These are phyloP conservation scores for Tor tambroides DNA, from an alignment of 2,113 vertebrate genomes.

Conservation along the genomic window DNA sequence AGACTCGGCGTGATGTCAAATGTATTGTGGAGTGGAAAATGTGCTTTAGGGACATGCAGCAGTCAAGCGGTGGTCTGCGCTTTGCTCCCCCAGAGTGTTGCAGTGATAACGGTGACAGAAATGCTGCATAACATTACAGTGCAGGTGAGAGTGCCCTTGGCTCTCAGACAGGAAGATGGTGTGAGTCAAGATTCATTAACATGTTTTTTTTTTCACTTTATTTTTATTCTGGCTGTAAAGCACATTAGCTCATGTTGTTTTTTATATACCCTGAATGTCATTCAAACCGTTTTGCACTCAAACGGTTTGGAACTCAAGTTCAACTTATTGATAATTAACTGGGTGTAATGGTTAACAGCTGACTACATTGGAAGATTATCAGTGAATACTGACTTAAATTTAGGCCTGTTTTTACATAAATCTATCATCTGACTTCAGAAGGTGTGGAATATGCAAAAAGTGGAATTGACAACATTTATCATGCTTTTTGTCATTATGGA, in stretches of 20 bases:
- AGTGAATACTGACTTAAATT: no score
- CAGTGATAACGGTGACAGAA: constrained; percentile 19
- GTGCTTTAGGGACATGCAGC: neutral
- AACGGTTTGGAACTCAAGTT: neutral
- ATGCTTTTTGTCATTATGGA: no score
- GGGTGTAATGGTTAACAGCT: no score
- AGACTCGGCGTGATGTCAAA: neutral
- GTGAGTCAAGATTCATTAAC: neutral
- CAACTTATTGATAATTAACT: no score
- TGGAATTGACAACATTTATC: no score
- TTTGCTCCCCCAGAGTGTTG: constrained; percentile 25
- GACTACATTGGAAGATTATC: no score
- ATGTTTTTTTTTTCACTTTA: neutral
- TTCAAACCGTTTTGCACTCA: neutral
- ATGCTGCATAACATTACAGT: neutral
- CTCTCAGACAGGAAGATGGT: constrained; percentile 18
- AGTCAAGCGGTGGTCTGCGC: constrained; percentile 13
- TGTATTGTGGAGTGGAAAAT: neutral
- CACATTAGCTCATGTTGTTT: neutral
- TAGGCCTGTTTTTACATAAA: no score
- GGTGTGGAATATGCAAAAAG: no score
- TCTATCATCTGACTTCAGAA: no score
- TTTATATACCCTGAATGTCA: neutral
- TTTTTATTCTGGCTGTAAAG: neutral
- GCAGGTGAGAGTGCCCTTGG: constrained; percentile 10